Evolutionary conservation across 2,113 vertebrate genomes (phyloP).

Genomic region (Stomatorhinus ivindoensis): DNA sequence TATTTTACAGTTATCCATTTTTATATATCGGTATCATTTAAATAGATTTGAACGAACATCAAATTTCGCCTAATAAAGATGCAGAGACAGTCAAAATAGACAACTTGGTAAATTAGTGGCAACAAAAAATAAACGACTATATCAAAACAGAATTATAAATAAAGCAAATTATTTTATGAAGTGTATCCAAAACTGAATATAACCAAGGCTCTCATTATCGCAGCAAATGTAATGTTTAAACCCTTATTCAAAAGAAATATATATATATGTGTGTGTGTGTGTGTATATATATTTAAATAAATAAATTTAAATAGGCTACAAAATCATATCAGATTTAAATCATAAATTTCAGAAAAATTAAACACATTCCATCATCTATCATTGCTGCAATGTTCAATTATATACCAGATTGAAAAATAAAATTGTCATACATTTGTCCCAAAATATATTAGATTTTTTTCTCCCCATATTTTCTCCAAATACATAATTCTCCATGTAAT

Average conservation of each 20-base stretch:
- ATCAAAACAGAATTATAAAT: background rate
- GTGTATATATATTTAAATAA: background rate
- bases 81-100: constrained; percentile 26
- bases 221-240: background rate
- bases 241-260: background rate
- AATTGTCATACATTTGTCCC: background rate
- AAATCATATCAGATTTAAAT: background rate
- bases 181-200: background rate
- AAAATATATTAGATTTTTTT: background rate
- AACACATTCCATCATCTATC: background rate
- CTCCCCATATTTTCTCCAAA: background rate
- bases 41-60: constrained; percentile 27
- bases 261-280: too few species aligned
- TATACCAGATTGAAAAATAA: background rate
- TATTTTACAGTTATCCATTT: constrained; percentile 35
- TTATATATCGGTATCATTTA: constrained; percentile 28
- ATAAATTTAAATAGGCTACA: background rate
- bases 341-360: background rate
- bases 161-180: background rate
- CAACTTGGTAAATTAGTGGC: constrained; percentile 7
- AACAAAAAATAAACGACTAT: background rate
- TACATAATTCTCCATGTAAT: background rate
- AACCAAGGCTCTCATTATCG: background rate
- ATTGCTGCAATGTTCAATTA: background rate
- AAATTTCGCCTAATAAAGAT: constrained; percentile 15